Evolutionary conservation across 2,888 invertebrate genomes (phyloP).

Genomic region (Drosophila infuscata): DNA sequence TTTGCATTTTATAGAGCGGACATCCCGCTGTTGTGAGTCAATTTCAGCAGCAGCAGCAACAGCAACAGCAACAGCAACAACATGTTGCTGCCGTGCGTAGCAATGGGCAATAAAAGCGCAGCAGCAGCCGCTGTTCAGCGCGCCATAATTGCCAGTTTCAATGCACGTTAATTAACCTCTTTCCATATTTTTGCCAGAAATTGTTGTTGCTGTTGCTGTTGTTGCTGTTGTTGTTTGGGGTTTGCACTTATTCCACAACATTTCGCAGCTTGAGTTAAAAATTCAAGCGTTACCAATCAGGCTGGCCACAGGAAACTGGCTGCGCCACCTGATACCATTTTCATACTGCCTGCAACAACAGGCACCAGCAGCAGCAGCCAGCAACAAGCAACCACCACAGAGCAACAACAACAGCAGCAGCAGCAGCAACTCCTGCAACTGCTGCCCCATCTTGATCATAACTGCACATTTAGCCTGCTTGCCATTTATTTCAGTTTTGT

Average conservation of each 20-base stretch:
- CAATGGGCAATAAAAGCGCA: constrained; percentile 52
- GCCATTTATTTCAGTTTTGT: constrained; percentile 72
- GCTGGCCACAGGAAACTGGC: constrained; percentile 54
- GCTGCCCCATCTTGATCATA: constrained; percentile 70
- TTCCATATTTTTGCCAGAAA: constrained; percentile 69
- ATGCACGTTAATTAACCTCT: constrained; percentile 83
- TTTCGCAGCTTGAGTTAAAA: constrained; percentile 57
- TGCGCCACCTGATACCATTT: constrained; percentile 78
- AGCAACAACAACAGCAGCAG: constrained; percentile 24
- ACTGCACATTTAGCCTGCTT: constrained; percentile 76
- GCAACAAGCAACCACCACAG: constrained; percentile 28
- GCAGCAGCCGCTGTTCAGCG: constrained; percentile 50
- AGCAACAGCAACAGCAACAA: constrained; percentile 35
- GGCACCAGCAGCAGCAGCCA: constrained; percentile 34
- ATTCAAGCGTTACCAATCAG: constrained; percentile 75
- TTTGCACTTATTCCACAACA: constrained; percentile 51
- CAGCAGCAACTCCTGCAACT: constrained; percentile 23
- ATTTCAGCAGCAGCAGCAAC: constrained; percentile 40
- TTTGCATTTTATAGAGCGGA: constrained; percentile 78
- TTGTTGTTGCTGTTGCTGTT: constrained; percentile 36
- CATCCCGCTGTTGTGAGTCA: constrained; percentile 67
- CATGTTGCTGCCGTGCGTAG: constrained; percentile 60
- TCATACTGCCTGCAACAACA: constrained; percentile 51
- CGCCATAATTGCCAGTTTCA: constrained; percentile 81
- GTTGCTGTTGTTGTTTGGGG: constrained; percentile 26